Conservation (phyloP, 2,888 invertebrate species). For the Cepaea hortensis region DNA sequence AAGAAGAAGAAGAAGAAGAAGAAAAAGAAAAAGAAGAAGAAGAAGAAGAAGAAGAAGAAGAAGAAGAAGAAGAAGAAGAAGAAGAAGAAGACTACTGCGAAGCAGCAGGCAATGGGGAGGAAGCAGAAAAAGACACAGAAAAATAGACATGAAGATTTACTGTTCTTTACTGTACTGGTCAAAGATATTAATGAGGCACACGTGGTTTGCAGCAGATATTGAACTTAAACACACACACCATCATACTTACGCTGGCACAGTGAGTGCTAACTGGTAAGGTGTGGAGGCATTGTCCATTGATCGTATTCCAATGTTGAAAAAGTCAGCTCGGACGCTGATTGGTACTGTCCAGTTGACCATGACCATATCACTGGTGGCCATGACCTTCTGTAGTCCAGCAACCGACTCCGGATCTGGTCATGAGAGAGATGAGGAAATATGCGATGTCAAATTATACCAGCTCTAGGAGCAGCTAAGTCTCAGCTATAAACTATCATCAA, state of each 20-base stretch:
- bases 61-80: too few relatives aligned
- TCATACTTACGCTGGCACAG: slow-evolving; percentile 22
- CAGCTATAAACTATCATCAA: too few relatives aligned
- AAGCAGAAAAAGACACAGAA: too few relatives aligned
- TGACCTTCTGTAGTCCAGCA: slow-evolving; percentile 53
- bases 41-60: too few relatives aligned
- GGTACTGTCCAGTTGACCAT: slow-evolving; percentile 55
- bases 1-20: too few relatives aligned
- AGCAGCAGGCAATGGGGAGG: too few relatives aligned
- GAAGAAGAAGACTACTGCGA: too few relatives aligned
- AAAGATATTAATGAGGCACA: too few relatives aligned
- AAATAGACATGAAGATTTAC: too few relatives aligned
- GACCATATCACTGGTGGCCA: slow-evolving; percentile 46
- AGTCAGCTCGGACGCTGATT: slow-evolving; percentile 40
- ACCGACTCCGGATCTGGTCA: slow-evolving; percentile 53
- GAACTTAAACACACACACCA: background rate
- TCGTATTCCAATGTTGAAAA: slow-evolving; percentile 47
- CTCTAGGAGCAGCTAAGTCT: too few relatives aligned
- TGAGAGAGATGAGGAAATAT: background rate
- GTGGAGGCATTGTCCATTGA: slow-evolving; percentile 5
- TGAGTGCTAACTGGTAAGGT: background rate
- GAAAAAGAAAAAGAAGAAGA: too few relatives aligned
- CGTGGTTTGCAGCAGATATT: background rate
- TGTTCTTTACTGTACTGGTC: too few relatives aligned
- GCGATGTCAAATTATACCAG: background rate